Percentiles rank a stretch among this genome's conserved stretches.
These are phyloP conservation scores for Chelonus formosanus DNA, from an alignment of 2,888 invertebrate genomes.

Conservation along the genomic window DNA sequence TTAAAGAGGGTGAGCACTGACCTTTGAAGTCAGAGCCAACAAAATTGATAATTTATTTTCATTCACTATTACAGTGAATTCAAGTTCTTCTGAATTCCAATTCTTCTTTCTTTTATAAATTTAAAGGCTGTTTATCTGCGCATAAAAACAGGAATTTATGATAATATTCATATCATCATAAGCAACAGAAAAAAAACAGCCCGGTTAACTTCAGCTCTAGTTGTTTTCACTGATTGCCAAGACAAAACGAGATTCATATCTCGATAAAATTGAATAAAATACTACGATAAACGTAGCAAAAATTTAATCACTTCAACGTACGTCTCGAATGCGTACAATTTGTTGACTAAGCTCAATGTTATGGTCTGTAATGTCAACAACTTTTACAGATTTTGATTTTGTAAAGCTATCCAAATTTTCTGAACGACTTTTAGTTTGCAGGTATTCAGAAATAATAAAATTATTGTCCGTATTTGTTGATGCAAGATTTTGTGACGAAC, in stretches of 20 bases:
- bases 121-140: no score
- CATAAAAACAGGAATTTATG: no score
- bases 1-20: constrained; percentile 50
- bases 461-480: constrained; percentile 49
- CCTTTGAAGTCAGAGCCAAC: constrained; percentile 57
- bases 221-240: background rate
- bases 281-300: constrained; percentile 35
- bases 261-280: constrained; percentile 53
- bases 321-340: constrained; percentile 60
- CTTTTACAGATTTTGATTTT: constrained; percentile 54
- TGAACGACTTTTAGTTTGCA: constrained; percentile 46
- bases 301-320: constrained; percentile 55
- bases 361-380: constrained; percentile 49
- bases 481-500: constrained; percentile 56
- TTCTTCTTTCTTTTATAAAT: background rate
- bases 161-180: no score
- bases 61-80: constrained; percentile 6
- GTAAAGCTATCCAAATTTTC: constrained; percentile 47
- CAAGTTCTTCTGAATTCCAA: background rate
- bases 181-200: constrained; percentile 16
- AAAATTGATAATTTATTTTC: constrained; percentile 50
- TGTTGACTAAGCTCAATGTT: constrained; percentile 51
- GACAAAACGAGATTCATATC: constrained; percentile 63
- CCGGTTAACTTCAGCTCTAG: no score
- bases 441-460: constrained; percentile 51